These are phyloP conservation scores for Callocephalon fimbriatum DNA, from an alignment of 2,113 vertebrate species.

Conservation along the genomic window DNA sequence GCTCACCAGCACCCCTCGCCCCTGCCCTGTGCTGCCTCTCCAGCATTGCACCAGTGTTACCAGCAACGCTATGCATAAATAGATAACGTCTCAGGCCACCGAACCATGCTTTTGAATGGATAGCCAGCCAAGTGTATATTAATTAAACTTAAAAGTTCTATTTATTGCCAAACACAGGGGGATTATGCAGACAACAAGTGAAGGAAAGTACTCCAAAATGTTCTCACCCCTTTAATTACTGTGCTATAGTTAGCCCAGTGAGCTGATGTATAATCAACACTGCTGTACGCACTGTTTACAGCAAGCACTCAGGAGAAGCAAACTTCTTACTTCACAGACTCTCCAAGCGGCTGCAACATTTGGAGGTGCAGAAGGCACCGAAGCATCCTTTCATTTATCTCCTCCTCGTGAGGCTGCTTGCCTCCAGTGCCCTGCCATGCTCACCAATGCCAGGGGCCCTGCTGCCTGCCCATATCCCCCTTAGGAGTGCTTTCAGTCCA, in stretches of 20 bases:
- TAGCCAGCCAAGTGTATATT: conserved; percentile 78
- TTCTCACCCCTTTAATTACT: conserved; percentile 82
- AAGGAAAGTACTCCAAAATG: conserved; percentile 76
- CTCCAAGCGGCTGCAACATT: not conserved
- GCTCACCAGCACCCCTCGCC: not conserved
- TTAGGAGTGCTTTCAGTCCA: not conserved
- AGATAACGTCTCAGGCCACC: conserved; percentile 63
- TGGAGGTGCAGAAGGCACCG: not conserved
- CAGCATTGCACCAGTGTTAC: not conserved
- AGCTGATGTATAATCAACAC: conserved; percentile 73
- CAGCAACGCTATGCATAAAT: not conserved
- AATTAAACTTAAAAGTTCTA: conserved; percentile 82
- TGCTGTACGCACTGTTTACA: conserved; percentile 37
- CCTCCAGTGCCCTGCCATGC: not conserved
- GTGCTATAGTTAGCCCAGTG: conserved; percentile 75
- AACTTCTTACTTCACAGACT: conserved; percentile 4
- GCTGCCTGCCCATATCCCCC: accelerated
- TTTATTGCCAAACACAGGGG: conserved; percentile 78
- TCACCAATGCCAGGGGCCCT: accelerated
- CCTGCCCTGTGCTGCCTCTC: not conserved
- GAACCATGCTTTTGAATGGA: conserved; percentile 62
- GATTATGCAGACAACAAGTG: conserved; percentile 76
- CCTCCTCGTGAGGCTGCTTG: accelerated
- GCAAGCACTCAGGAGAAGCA: conserved; percentile 33
- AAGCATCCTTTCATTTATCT: not conserved